Percentiles rank a stretch among this genome's conserved stretches.
Evolutionary conservation across 30 jellyfish, hydroid and myxozoan species (phyloP).

Genomic region (Chironex yamaguchii): DNA sequence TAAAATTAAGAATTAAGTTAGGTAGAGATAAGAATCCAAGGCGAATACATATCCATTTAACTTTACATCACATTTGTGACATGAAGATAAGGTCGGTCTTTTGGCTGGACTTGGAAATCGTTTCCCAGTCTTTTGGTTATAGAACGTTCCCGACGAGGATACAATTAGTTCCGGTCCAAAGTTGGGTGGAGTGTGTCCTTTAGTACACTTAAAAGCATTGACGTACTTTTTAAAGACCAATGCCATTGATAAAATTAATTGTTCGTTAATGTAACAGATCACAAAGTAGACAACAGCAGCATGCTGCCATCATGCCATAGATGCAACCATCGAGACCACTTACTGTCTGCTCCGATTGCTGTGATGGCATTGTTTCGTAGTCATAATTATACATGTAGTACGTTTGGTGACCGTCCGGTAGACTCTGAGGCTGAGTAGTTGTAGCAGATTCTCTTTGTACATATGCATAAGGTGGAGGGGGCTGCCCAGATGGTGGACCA

Average conservation of each 20-base stretch:
- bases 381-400: slow-evolving; percentile 33
- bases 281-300: slow-evolving; percentile 75
- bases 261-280: slow-evolving; percentile 55
- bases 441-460: not conserved
- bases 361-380: slow-evolving; percentile 34
- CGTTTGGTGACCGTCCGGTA: slow-evolving; percentile 9
- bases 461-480: not conserved
- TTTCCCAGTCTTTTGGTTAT: no score
- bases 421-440: slow-evolving; percentile 33
- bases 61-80: no score
- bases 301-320: slow-evolving; percentile 81
- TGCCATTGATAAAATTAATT: not conserved
- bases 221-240: not conserved
- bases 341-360: slow-evolving; percentile 63
- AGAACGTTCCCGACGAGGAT: no score
- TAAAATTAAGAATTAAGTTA: no score
- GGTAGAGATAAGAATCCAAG: no score
- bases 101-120: no score
- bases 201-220: not conserved
- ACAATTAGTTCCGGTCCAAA: no score
- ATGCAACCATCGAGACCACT: slow-evolving; percentile 70
- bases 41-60: no score
- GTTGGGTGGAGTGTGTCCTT: no score
- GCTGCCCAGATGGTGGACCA: slow-evolving; percentile 1
- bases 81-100: no score